Evolutionary conservation across 2,797 vertebrate genomes (phyloP).

Genomic region (Melanotaenia boesemani): DNA sequence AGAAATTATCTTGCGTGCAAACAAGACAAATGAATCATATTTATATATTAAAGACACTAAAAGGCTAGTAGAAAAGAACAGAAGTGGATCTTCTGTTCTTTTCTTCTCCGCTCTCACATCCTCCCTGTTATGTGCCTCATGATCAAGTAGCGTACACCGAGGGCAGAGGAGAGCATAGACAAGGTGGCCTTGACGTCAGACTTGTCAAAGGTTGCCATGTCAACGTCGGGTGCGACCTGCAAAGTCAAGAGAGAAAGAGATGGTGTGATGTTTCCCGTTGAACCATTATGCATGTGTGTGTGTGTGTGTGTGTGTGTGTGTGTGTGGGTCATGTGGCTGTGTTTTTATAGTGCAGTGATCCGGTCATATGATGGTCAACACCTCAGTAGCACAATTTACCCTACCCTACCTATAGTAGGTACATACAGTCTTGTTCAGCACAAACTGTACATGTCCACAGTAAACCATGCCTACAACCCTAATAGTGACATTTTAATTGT

Average conservation of each 20-base stretch:
- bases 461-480: neutral
- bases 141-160: slow-evolving; percentile 42
- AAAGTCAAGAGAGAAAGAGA: slow-evolving; percentile 51
- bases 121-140: slow-evolving; percentile 49
- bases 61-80: neutral
- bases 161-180: slow-evolving; percentile 26
- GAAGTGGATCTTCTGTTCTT: slow-evolving; percentile 24
- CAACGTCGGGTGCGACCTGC: slow-evolving; percentile 32
- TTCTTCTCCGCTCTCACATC: neutral
- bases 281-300: neutral
- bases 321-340: slow-evolving; percentile 48
- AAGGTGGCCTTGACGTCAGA: slow-evolving; percentile 36
- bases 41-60: neutral
- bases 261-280: slow-evolving; percentile 48
- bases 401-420: slow-evolving; percentile 6
- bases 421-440: slow-evolving; percentile 8
- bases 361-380: slow-evolving; percentile 65
- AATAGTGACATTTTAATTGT: neutral
- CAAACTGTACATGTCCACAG: slow-evolving; percentile 2
- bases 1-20: neutral
- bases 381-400: slow-evolving; percentile 44
- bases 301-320: neutral
- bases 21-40: neutral
- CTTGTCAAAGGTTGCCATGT: slow-evolving; percentile 32
- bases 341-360: slow-evolving; percentile 57